Evolutionary conservation across 2,113 vertebrate species (phyloP).

Genomic region (Crotophaga sulcirostris): DNA sequence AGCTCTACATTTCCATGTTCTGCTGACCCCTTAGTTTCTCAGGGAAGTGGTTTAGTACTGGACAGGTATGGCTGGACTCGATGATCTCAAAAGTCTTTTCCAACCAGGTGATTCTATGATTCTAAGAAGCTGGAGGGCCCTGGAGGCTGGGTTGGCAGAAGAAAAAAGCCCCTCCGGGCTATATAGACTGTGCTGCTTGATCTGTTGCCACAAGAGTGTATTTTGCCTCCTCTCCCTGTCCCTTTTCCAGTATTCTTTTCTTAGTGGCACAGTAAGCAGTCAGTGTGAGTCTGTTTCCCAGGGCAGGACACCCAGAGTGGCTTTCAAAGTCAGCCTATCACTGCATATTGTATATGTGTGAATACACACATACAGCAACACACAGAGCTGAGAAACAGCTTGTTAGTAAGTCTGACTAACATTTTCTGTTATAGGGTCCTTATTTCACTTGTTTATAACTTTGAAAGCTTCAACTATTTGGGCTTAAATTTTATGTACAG

Average conservation of each 20-base stretch:
- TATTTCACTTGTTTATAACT: background rate
- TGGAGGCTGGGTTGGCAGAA: background rate
- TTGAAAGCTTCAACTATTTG: background rate
- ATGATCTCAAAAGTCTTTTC: too few species aligned
- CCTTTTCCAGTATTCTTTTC: conserved; percentile 13
- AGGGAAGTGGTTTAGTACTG: too few species aligned
- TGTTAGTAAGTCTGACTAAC: background rate
- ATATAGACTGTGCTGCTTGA: background rate
- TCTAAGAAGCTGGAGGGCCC: background rate
- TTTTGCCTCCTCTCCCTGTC: background rate
- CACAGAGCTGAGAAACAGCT: background rate
- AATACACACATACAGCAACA: background rate
- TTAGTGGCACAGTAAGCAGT: background rate
- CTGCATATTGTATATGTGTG: background rate
- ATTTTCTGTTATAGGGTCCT: background rate
- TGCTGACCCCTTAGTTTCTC: background rate
- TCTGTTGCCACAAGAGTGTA: background rate
- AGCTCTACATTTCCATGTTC: background rate
- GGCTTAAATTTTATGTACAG: background rate
- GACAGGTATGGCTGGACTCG: too few species aligned
- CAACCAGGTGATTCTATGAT: too few species aligned
- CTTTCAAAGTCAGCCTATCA: background rate
- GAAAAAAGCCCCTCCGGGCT: background rate
- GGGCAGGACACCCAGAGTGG: fast-evolving
- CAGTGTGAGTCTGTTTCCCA: background rate